phyloP scores from a whole-genome alignment of 2,888 invertebrate genomes.

The Lasioglossum pauxillum region DNA sequence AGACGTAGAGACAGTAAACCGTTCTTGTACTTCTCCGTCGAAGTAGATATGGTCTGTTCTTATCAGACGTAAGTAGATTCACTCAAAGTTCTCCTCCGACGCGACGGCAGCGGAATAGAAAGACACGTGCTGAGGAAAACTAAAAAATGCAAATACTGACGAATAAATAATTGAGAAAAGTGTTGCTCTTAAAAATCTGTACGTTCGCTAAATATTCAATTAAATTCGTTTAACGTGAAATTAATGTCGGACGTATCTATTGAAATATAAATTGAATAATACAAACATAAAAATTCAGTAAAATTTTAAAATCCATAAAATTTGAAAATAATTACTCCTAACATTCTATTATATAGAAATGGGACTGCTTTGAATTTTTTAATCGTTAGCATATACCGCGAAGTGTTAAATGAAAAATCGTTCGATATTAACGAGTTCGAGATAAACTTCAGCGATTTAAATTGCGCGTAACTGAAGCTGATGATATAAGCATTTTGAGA shows the following conservation, averaged over 20 bases:
- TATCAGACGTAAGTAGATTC: constrained; percentile 65
- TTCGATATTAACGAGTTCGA: background rate
- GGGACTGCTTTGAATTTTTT: background rate
- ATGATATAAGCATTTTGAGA: background rate
- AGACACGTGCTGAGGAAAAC: constrained; percentile 23
- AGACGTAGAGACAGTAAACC: background rate
- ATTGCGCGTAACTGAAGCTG: background rate
- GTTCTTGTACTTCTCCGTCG: constrained; percentile 25
- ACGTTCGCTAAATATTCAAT: background rate
- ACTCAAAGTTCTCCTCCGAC: constrained; percentile 64
- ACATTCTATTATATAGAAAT: background rate
- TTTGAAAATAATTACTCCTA: background rate
- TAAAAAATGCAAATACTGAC: background rate
- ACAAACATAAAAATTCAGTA: background rate
- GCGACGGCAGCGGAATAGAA: constrained; percentile 66
- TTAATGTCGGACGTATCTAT: background rate
- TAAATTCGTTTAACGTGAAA: background rate
- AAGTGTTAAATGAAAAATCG: background rate
- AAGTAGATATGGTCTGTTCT: constrained; percentile 69
- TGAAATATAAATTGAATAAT: background rate
- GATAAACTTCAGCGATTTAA: background rate
- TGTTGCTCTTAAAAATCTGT: background rate
- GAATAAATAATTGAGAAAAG: background rate
- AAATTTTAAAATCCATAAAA: background rate
- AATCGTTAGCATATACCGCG: background rate